A percentile compares a stretch with the other conserved stretches of the same genome.
Conservation (phyloP, 2,113 vertebrate genomes). For the Capreolus pygargus region DNA sequence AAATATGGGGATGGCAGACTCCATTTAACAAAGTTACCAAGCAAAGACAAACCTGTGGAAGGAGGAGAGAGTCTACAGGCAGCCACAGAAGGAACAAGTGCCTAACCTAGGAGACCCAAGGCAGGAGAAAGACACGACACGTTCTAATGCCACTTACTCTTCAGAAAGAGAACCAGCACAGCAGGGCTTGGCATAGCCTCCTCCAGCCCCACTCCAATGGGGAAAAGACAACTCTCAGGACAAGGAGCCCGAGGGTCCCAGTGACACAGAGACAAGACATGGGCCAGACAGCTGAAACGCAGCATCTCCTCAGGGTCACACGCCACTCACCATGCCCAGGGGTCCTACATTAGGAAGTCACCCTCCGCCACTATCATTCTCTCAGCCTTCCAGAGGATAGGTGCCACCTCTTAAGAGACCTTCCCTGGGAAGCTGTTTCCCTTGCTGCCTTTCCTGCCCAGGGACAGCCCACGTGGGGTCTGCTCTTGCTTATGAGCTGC, state of each 20-base stretch:
- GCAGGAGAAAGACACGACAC: neutral
- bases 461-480: rapidly evolving
- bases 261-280: neutral
- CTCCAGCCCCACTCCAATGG: neutral
- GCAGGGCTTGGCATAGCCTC: neutral
- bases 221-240: neutral
- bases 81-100: neutral
- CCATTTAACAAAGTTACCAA: neutral
- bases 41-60: neutral
- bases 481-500: neutral
- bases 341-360: neutral
- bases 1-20: neutral
- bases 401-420: neutral
- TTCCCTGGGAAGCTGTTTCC: neutral
- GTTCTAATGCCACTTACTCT: neutral
- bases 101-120: neutral
- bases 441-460: rapidly evolving
- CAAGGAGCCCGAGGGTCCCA: neutral
- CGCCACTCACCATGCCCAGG: neutral
- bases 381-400: neutral
- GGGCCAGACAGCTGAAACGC: neutral
- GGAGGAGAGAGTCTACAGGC: neutral
- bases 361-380: too few species aligned
- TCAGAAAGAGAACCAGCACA: neutral
- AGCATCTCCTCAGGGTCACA: neutral